Base-by-base conservation (phyloP, 2,888 invertebrate genomes). In the Chironomus riparius region DNA sequence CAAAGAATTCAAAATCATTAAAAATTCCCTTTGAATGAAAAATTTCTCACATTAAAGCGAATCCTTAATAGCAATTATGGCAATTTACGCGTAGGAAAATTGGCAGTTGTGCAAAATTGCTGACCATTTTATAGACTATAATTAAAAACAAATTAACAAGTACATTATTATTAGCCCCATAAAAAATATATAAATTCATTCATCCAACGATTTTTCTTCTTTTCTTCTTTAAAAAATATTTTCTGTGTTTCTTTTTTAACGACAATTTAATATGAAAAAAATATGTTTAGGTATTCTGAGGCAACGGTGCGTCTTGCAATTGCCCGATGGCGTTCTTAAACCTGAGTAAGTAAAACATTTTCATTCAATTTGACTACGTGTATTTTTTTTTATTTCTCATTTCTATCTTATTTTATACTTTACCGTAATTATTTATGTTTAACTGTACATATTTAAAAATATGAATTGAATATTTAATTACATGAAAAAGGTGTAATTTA, bases 221-320 rank as follows among this genome's bases (percentile, higher is more conserved):
- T 50, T 28, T 28, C 28, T 28, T 28, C 6, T 28, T 28, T 28
- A 4, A 28, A 28, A 28, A 28, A 4, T 4, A 38, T 38, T 10
- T 38, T 38, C 10, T 10, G 38, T 38, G 38, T 38, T 38, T 38
- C 38, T 38, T 38, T 38, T 38, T 38, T 38, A 10, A 38, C 38
- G 38, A 38, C 38, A 38, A 38, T 38, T 38, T 38, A 28, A 28
- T 6, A 28, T 28, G 28, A 38, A 38, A n/a, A n/a, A 56, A 56
- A 56, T 56, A n/a, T n/a, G 15, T 18, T 56, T 21, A 65, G 65
- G 65, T 22, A 74, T 98, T 78, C 87, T 99, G 76, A 87, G 98
- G 79, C 97, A 98, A 84, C 90, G 98, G 77, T 98, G 98, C 84
- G 94, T 92, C 83, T 88, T 95, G 77, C 88, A 90, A 78, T 86